Conservation (phyloP, 1,140 invertebrate species). For the Eufriesea mexicana region DNA sequence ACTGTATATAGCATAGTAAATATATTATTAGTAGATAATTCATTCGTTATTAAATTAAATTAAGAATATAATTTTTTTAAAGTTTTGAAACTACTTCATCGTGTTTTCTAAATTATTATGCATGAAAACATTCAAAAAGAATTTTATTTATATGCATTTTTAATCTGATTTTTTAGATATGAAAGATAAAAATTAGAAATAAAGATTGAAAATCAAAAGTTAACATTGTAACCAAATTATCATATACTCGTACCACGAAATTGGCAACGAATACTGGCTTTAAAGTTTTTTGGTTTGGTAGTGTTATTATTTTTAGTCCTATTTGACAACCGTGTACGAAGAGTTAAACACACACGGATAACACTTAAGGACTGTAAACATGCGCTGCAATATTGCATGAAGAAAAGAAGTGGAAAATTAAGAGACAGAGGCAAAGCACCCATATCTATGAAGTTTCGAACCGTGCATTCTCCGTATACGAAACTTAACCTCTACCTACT, state of each 20-base stretch:
- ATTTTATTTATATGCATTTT: too few species aligned
- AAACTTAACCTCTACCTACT: neutral
- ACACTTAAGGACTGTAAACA: neutral
- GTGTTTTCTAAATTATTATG: too few species aligned
- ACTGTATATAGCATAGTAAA: too few species aligned
- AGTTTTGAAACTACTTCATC: too few species aligned
- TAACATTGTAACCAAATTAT: neutral
- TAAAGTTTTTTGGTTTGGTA: neutral
- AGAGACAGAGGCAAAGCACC: neutral
- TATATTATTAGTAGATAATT: too few species aligned
- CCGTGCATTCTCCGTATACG: neutral
- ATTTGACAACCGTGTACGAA: constrained; percentile 2
- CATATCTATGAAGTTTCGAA: neutral
- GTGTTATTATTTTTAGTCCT: neutral
- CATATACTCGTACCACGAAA: neutral
- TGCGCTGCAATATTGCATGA: too few species aligned
- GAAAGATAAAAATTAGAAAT: neutral
- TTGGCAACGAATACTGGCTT: neutral
- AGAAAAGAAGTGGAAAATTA: neutral
- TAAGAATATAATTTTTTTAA: too few species aligned
- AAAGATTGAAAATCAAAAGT: neutral
- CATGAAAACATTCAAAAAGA: too few species aligned
- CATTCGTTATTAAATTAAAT: too few species aligned
- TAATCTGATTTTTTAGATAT: neutral
- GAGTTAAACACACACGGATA: neutral